Conservation (phyloP, 1,140 invertebrate genomes). For the Lordiphosa clarofinis region DNA sequence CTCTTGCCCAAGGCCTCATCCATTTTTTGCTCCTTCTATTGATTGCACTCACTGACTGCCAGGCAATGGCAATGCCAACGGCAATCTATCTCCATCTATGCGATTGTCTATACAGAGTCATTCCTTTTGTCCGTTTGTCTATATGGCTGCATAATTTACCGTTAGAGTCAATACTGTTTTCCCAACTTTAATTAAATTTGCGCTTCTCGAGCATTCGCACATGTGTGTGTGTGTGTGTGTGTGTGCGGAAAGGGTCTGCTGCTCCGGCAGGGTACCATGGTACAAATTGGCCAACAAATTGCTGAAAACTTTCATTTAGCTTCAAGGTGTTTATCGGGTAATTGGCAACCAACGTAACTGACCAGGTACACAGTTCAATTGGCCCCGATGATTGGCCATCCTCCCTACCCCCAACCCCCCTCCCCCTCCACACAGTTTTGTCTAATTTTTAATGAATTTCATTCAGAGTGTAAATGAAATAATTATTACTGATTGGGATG, state of each 20-base stretch:
- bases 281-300: slow-evolving; percentile 41
- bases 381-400: no score
- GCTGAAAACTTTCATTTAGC: slow-evolving; percentile 40
- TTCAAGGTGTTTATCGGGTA: slow-evolving; percentile 52
- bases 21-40: slow-evolving; percentile 6
- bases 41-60: slow-evolving; percentile 10
- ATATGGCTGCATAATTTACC: slow-evolving; percentile 67
- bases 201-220: slow-evolving; percentile 51
- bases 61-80: slow-evolving; percentile 1
- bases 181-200: slow-evolving; percentile 75
- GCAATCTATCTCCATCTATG: slow-evolving; percentile 62
- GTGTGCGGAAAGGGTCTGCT: background rate
- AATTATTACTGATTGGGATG: background rate
- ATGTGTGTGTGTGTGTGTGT: slow-evolving; percentile 14
- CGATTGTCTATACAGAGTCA: slow-evolving; percentile 45
- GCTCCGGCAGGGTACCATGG: slow-evolving; percentile 35
- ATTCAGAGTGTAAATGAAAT: slow-evolving; percentile 6
- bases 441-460: slow-evolving; percentile 8
- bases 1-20: slow-evolving; percentile 39
- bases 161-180: slow-evolving; percentile 73
- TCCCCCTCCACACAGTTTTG: background rate
- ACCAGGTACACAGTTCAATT: no score
- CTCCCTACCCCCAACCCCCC: no score
- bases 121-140: slow-evolving; percentile 52
- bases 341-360: slow-evolving; percentile 31